Percentiles rank a stretch among this genome's conserved stretches.
These are phyloP conservation scores for Acanthurus lineatus DNA, from an alignment of 2,797 vertebrate species.

Conservation along the genomic window DNA sequence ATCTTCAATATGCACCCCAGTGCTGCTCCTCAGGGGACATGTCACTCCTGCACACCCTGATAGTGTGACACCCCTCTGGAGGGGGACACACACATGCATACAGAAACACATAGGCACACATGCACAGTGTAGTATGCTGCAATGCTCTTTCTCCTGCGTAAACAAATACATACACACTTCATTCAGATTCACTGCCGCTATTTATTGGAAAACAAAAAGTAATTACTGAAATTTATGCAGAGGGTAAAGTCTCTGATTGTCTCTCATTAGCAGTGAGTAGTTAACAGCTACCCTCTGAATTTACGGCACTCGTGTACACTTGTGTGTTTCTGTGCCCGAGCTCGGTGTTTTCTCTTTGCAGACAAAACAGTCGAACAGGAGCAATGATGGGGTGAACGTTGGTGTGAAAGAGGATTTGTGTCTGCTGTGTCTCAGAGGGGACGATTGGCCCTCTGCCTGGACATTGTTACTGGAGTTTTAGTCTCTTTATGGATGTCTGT, in stretches of 20 bases:
- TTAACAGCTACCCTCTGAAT: slow-evolving; percentile 68
- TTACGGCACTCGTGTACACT: slow-evolving; percentile 51
- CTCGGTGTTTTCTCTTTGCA: slow-evolving; percentile 51
- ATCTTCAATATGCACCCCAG: slow-evolving; percentile 63
- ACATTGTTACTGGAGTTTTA: slow-evolving; percentile 61
- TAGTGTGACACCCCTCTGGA: slow-evolving; percentile 45
- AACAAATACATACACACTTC: slow-evolving; percentile 26
- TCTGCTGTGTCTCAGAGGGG: slow-evolving; percentile 61
- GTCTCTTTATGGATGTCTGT: slow-evolving; percentile 52
- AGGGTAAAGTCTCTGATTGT: slow-evolving; percentile 74
- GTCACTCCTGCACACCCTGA: slow-evolving; percentile 49
- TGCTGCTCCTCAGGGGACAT: slow-evolving; percentile 41
- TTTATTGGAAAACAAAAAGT: slow-evolving; percentile 77
- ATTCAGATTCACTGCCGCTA: slow-evolving; percentile 61
- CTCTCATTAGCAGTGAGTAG: slow-evolving; percentile 76
- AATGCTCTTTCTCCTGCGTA: slow-evolving; percentile 11
- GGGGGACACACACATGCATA: neutral
- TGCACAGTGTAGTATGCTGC: neutral
- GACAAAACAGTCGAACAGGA: slow-evolving; percentile 58
- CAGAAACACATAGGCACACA: neutral
- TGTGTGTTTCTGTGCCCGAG: slow-evolving; percentile 35
- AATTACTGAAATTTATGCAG: slow-evolving; percentile 81
- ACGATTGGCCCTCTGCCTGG: slow-evolving; percentile 71
- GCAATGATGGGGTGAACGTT: slow-evolving; percentile 56
- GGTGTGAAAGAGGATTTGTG: slow-evolving; percentile 70